A percentile compares a stretch with the other conserved stretches of the same genome.
phyloP scores from a whole-genome alignment of 2,113 vertebrate genomes.

The Syngnathus scovelli region DNA sequence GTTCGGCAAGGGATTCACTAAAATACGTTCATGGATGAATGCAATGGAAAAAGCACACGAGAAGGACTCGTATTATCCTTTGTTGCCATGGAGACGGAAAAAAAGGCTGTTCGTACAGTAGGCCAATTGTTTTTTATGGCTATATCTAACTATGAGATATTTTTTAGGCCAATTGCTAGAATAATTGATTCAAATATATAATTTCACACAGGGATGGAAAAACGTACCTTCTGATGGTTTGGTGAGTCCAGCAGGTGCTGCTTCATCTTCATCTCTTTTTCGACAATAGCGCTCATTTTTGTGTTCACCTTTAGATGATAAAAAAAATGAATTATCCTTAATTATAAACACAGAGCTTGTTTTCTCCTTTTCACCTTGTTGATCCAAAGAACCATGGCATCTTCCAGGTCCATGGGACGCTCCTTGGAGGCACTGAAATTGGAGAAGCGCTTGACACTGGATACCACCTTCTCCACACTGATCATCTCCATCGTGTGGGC shows the following conservation, averaged over 20 bases:
- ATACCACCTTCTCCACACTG: conserved; percentile 93
- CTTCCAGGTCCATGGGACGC: conserved; percentile 89
- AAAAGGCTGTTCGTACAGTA: conserved; percentile 5
- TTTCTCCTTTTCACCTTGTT: conserved; percentile 79
- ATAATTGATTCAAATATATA: too few relatives aligned
- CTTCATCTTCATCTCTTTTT: conserved; percentile 87
- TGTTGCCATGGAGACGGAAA: conserved; percentile 26
- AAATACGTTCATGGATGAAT: neutral
- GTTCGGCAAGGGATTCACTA: neutral
- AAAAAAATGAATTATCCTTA: neutral
- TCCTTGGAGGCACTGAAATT: conserved; percentile 93
- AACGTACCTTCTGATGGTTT: conserved; percentile 87
- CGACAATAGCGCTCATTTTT: conserved; percentile 91
- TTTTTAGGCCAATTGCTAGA: too few relatives aligned
- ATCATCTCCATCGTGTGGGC: conserved; percentile 93
- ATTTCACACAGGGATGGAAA: neutral
- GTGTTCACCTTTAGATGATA: conserved; percentile 82
- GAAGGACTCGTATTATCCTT: conserved; percentile 39
- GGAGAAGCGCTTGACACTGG: conserved; percentile 88
- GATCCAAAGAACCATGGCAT: conserved; percentile 98
- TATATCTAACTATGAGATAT: too few relatives aligned
- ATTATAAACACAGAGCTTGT: neutral
- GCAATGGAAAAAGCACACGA: conserved; percentile 69
- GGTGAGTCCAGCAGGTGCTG: conserved; percentile 89
- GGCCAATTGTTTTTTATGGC: too few relatives aligned